Evolutionary conservation across 2,113 vertebrate genomes (phyloP), one percentile per base, ranked within the genome.

Genomic region (Aptenodytes patagonicus): DNA sequence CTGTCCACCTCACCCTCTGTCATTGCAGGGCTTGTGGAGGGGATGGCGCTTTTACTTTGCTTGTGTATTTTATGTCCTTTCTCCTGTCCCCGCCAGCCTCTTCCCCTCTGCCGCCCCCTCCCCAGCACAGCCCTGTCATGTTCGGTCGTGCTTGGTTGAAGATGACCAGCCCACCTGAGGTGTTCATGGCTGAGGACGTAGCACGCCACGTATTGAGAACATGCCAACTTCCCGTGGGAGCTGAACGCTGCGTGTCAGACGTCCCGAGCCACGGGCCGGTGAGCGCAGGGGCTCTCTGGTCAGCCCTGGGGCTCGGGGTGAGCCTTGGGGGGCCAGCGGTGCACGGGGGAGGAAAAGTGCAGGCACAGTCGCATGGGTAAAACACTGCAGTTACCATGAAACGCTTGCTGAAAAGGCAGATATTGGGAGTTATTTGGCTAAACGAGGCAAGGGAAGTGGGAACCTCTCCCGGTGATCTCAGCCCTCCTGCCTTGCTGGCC

Each of bases 181-280:
- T 46, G 61, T 58, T 80, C 7, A 0, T 49, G 49, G 62, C 29
- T 0, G 0, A 64, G 69, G 55, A 54, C 0, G 0, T 12, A 25
- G 42, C 3, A 0, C 0, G 3, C 26, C 36, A 38, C 0, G 1
- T 54, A 32, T n/a, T 0, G 0, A 73, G 80, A 87, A 21, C n/a
- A 4, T 3, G 21, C 70, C 12, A 16, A 18, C 52, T 82, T 77
- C 51, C 1, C 0, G 0, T 52, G 44, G 24, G 61, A 76, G 6
- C 52, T 29, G 70, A 60, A 17, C 31, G 52, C 32, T 71, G 51
- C 0, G 0, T 61, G 31, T 75, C 42, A 68, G 36, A 32, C 0
- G 2, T 31, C 46, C 57, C 2, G 2, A 0, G 34, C 61, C 4
- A 0, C 14, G 47, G 40, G 46, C 26, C 0, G 0, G 31, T 0